These are phyloP conservation scores for Perizoma affinitatum DNA, from an alignment of 2,888 invertebrate species.

Conservation along the genomic window DNA sequence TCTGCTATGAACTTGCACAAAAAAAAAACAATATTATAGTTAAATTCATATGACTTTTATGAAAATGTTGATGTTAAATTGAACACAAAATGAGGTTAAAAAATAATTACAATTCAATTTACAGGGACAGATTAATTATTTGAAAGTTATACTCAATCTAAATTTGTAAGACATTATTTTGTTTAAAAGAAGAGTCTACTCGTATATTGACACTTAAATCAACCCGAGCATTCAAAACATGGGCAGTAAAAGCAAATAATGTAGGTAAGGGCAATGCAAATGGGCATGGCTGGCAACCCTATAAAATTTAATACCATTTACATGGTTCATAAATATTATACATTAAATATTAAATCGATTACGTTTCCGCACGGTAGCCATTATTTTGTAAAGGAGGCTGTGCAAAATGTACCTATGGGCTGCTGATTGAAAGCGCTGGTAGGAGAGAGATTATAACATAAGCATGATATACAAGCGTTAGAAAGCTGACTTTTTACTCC, in stretches of 20 bases:
- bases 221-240: slow-evolving; percentile 12
- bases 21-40: neutral
- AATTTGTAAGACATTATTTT: no score
- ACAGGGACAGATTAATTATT: no score
- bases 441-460: no score
- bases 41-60: no score
- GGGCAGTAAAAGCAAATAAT: slow-evolving; percentile 10
- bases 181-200: no score
- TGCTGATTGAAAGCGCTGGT: no score
- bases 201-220: neutral
- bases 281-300: slow-evolving; percentile 43
- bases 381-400: slow-evolving; percentile 39
- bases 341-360: slow-evolving; percentile 53
- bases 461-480: no score
- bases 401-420: neutral
- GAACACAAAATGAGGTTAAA: no score
- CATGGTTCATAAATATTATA: slow-evolving; percentile 56
- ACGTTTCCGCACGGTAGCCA: slow-evolving; percentile 58
- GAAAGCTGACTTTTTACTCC: neutral
- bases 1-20: slow-evolving; percentile 14
- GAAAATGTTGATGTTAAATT: no score
- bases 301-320: slow-evolving; percentile 55
- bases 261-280: slow-evolving; percentile 7
- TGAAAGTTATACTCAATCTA: no score
- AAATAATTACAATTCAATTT: no score